Base-by-base conservation (phyloP, 2,113 vertebrate genomes). In the Campylomormyrus tamandua region DNA sequence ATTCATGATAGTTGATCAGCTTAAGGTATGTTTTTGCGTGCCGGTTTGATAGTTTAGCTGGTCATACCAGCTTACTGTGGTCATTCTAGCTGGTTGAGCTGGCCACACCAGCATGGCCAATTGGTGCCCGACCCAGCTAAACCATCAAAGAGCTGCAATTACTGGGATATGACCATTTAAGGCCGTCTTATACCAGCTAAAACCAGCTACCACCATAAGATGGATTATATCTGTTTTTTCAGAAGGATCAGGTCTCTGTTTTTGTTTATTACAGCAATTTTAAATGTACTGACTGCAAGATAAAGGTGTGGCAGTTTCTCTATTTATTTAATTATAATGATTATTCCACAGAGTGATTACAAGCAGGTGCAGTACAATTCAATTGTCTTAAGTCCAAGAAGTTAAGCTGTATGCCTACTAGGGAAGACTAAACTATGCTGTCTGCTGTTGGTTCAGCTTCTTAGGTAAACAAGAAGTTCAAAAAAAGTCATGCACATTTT, bases 321-420 rank as follows among this genome's bases (percentile, higher is more conserved):
- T 10, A 24, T 46, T 84, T 84, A 45, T 84, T 84, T 84, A 48
- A 24, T 84, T 48, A 45, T 84, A 84, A 49, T 19, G 21, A 24
- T 45, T 84, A 84, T 84, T 48, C 83, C 39, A 84, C 45, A 84
- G 45, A 48, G 83, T 84, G 45, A 84, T n/a, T 84, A 84, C 83
- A 84, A 84, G 45, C 45, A 84, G 3, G 83, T 48, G 19, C 42
- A 46, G 42, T 84, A 84, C 83, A 84, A n/a, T 84, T 84, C 21
- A n/a, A 46, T 48, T n/a, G 39, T 48, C 15, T 84, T 84, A 49
- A 8, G 45, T 84, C 83, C 83, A n/a, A 24, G 80, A 7, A n/a
- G 45, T 84, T 48, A 84, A 84, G 45, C 45, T 24, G 17, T 11
- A 84, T n/a, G 83, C 7, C 45, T 46, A 48, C 42, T 48, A 8